These are phyloP conservation scores for Peromyscus melanophrys DNA, from an alignment of 2,797 vertebrate species.

Conservation along the genomic window DNA sequence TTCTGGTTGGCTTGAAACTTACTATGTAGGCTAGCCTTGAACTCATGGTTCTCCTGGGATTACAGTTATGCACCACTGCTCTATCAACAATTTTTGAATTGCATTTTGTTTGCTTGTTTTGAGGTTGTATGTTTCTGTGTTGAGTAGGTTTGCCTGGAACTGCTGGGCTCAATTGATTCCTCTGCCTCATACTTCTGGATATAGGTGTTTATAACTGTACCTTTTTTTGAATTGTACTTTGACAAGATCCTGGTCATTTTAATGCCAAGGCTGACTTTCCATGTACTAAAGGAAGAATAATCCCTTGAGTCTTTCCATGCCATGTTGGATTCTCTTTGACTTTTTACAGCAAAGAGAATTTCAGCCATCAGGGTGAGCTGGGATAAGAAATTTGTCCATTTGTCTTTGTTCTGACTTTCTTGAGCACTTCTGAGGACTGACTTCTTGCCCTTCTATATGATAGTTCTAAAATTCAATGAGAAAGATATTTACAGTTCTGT, in stretches of 20 bases:
- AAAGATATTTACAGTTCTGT: conserved; percentile 79
- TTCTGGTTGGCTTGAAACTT: background rate
- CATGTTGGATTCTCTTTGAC: conserved; percentile 7
- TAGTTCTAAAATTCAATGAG: conserved; percentile 74
- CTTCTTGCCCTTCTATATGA: conserved; percentile 71
- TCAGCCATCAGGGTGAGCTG: background rate
- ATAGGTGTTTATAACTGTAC: background rate
- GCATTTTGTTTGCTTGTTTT: background rate
- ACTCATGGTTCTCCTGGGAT: background rate
- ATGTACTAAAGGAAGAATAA: background rate
- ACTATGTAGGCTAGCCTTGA: background rate
- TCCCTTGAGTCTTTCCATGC: background rate
- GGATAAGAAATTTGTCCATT: conserved; percentile 11
- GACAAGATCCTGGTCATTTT: conserved; percentile 41
- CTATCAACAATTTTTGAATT: background rate
- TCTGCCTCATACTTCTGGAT: background rate
- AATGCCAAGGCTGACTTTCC: background rate
- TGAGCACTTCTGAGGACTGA: conserved; percentile 50
- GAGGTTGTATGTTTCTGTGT: background rate
- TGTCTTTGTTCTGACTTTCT: conserved; percentile 62
- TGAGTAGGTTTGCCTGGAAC: background rate
- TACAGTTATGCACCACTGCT: too few species aligned
- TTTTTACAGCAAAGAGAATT: background rate
- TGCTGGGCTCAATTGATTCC: background rate
- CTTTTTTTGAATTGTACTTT: background rate